Evolutionary conservation across 2,113 vertebrate genomes (phyloP).

Genomic region (Danionella cerebrum): DNA sequence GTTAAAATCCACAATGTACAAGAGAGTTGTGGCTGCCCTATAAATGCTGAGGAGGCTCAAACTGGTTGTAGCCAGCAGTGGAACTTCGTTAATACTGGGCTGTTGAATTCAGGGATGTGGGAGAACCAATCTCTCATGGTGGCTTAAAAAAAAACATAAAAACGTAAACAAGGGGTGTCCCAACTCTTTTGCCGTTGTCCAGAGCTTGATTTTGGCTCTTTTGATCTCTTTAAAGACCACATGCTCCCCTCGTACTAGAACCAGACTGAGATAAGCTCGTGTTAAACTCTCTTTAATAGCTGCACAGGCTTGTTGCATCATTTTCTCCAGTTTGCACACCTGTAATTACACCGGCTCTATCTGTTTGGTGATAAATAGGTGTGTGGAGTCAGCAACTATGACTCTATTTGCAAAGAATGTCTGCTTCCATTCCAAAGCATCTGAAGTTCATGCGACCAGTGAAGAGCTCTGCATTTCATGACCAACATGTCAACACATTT

Average conservation of each 20-base stretch:
- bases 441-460: not conserved
- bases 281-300: not conserved
- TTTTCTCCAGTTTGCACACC: not conserved
- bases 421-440: not conserved
- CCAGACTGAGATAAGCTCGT: conserved; percentile 11
- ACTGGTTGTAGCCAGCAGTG: too few relatives aligned
- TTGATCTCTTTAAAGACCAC: conserved; percentile 27
- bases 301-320: not conserved
- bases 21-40: too few relatives aligned
- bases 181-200: too few relatives aligned
- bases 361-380: not conserved
- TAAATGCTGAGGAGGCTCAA: too few relatives aligned
- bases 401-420: not conserved
- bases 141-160: too few relatives aligned
- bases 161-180: too few relatives aligned
- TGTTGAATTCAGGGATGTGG: too few relatives aligned
- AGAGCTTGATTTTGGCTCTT: too few relatives aligned
- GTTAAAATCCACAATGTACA: too few relatives aligned
- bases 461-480: not conserved
- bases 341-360: conserved; percentile 1
- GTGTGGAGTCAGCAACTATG: not conserved
- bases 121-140: too few relatives aligned
- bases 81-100: too few relatives aligned
- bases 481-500: not conserved
- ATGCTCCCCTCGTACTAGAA: conserved; percentile 15